phyloP scores from a whole-genome alignment of 2,113 vertebrate species.

The Datnioides undecimradiatus region DNA sequence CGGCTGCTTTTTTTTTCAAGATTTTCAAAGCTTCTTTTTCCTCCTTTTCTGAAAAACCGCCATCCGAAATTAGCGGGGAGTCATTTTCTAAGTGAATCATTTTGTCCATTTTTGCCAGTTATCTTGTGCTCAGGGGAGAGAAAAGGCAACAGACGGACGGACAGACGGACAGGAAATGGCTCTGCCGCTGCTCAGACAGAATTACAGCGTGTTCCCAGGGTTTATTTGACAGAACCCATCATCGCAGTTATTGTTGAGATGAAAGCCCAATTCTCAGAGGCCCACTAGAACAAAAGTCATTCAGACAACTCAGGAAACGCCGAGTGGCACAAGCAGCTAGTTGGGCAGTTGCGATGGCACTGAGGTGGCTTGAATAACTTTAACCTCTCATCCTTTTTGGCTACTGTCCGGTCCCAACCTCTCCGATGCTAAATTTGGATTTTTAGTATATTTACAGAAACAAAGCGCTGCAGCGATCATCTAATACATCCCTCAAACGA shows the following conservation, averaged over 20 bases:
- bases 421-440: not conserved
- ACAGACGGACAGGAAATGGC: conserved; percentile 47
- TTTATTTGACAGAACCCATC: conserved; percentile 83
- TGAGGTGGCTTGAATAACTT: conserved; percentile 73
- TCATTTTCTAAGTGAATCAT: conserved; percentile 41
- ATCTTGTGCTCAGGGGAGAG: conserved; percentile 23
- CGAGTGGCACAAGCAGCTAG: conserved; percentile 45
- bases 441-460: not conserved
- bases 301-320: conserved; percentile 80
- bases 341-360: conserved; percentile 37
- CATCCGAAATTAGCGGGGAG: conserved; percentile 11
- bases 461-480: not conserved
- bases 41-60: conserved; percentile 11
- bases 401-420: conserved; percentile 37
- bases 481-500: too few species aligned
- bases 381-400: conserved; percentile 78
- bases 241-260: conserved; percentile 74
- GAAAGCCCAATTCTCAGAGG: conserved; percentile 77
- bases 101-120: conserved; percentile 39
- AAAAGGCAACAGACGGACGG: conserved; percentile 35
- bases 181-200: conserved; percentile 61
- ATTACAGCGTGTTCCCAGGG: conserved; percentile 69
- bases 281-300: conserved; percentile 69
- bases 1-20: not conserved
- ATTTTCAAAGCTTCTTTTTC: too few species aligned